Evolutionary conservation across 1,140 invertebrate species (phyloP), one percentile per base, ranked within the genome.

Genomic region (Hypothenemus hampei): DNA sequence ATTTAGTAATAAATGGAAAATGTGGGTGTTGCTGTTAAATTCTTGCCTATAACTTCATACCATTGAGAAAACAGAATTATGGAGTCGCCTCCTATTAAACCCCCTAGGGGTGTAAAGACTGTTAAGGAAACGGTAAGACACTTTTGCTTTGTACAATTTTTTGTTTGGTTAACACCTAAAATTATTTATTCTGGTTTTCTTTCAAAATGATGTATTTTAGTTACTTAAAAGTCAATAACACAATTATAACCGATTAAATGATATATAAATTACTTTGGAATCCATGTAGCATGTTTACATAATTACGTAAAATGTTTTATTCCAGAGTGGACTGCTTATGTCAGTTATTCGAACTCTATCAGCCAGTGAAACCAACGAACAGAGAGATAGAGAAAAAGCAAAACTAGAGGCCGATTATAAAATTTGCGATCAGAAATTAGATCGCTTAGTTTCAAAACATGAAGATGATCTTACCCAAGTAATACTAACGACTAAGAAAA

Each of bases 331-430:
- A 44, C 77, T 96, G 58, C 77, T 98, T 58, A 94, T 95, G 81
- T 90, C 89, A 33, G 91, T 96, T 5, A 95, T 97, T 60, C 80
- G 91, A 52, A 92, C 91, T 0, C 69, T 97, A 45, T 92, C 91
- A 19, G 86, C 89, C 23, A 95, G 90, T 76, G 91, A 93, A 74
- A 95, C 91, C 22, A 92, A 92, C 72, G 92, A 96, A 68, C 91
- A 97, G 69, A 77, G 94, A 61, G 93, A 97, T 69, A 84, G 89
- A 66, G 94, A 97, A 73, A 94, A 94, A 66, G 85, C 85, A 0
- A 91, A 92, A 71, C 77, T 98, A 23, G 93, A 98, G 73, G 88
- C 90, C 61, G 92, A 94, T 69, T 97, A 89, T 68, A 90, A 90
- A 69, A 81, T 85, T 66, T 94, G 92, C 74, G 93, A 97, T 75